A percentile compares a stretch with the other conserved stretches of the same genome.
Evolutionary conservation across 2,113 vertebrate species (phyloP).

Genomic region (Nanorana parkeri): DNA sequence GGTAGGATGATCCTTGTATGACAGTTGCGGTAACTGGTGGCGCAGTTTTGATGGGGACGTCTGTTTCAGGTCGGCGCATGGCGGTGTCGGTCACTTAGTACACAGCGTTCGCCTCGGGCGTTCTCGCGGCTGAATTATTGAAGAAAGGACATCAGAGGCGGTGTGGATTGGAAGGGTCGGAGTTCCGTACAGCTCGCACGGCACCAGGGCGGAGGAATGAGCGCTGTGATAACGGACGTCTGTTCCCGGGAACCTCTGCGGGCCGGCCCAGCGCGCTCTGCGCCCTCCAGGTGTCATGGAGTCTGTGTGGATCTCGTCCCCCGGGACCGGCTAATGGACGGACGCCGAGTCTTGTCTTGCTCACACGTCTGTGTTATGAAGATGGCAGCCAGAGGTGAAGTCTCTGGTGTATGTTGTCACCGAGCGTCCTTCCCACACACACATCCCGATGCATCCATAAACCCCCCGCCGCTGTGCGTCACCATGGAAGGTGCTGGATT

Average conservation of each 20-base stretch:
- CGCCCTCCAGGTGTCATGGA: not conserved
- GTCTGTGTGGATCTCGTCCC: not conserved
- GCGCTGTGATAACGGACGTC: not conserved
- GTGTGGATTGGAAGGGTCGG: not conserved
- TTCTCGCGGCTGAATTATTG: constrained; percentile 1
- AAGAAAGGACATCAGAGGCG: not conserved
- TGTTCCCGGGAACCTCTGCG: too few relatives aligned
- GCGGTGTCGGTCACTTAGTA: not conserved
- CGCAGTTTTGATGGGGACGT: not conserved
- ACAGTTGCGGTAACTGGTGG: not conserved
- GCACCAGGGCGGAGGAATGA: not conserved
- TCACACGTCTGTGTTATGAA: too few relatives aligned
- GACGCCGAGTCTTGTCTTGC: too few relatives aligned
- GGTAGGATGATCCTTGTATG: too few relatives aligned
- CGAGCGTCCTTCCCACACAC: too few relatives aligned
- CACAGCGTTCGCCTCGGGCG: constrained; percentile 5
- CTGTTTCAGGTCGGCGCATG: not conserved
- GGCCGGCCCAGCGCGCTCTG: not conserved
- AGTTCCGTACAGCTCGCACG: not conserved
- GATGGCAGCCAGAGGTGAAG: too few relatives aligned
- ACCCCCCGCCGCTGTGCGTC: too few relatives aligned
- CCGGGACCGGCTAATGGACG: not conserved
- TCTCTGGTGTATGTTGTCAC: too few relatives aligned
- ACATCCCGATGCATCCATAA: too few relatives aligned
- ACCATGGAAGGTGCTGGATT: too few relatives aligned